Percentiles rank a stretch among this genome's conserved stretches.
These are phyloP conservation scores for Trematocara marginatum DNA, from an alignment of 2,113 vertebrate genomes.

Conservation along the genomic window DNA sequence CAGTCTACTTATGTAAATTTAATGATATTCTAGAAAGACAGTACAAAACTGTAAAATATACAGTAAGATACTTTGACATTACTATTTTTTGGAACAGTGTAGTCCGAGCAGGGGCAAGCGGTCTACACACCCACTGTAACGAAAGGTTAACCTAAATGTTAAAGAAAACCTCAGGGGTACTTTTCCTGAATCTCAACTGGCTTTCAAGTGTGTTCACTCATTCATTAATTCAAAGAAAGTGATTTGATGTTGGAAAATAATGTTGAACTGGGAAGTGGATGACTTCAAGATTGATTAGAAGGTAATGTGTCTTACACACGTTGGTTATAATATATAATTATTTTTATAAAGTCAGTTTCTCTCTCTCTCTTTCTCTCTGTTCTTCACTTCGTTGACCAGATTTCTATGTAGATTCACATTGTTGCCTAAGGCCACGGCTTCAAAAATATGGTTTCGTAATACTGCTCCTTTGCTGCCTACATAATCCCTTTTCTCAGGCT, in stretches of 20 bases:
- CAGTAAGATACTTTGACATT: too few relatives aligned
- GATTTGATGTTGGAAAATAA: background rate
- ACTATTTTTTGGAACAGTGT: too few relatives aligned
- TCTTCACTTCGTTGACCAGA: background rate
- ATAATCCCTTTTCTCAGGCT: slow-evolving; percentile 6
- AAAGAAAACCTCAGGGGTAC: background rate
- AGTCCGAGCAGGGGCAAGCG: background rate
- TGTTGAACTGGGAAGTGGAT: background rate
- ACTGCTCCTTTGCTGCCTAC: slow-evolving; percentile 7
- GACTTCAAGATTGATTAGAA: background rate
- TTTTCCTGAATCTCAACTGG: background rate
- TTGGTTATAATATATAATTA: background rate
- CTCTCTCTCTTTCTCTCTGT: background rate
- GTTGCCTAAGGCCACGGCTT: slow-evolving; percentile 1
- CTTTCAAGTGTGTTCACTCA: background rate
- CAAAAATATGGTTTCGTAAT: slow-evolving; percentile 13
- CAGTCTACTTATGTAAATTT: too few relatives aligned
- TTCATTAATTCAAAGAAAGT: background rate
- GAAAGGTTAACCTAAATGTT: slow-evolving; percentile 32
- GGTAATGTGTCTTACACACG: background rate
- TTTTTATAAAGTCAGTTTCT: background rate
- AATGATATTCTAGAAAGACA: too few relatives aligned
- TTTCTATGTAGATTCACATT: slow-evolving; percentile 25
- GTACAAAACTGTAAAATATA: too few relatives aligned
- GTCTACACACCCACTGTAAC: background rate